Percentiles rank a stretch among this genome's conserved stretches.
phyloP scores from a whole-genome alignment of 2,888 invertebrate species.

The Lysandra coridon region DNA sequence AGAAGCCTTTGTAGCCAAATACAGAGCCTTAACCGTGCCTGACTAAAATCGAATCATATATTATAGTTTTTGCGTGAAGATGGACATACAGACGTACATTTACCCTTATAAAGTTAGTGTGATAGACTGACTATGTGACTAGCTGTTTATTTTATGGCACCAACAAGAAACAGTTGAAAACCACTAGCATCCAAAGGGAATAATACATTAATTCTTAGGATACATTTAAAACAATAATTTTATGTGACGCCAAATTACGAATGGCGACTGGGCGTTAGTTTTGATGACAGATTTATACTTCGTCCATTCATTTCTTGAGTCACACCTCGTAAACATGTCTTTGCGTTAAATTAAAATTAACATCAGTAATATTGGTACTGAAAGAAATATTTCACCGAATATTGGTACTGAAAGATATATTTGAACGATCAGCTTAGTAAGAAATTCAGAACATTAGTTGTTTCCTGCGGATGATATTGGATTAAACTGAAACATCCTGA shows the following conservation, averaged over 20 bases:
- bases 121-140: too few relatives aligned
- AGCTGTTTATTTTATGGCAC: not conserved
- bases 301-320: conserved; percentile 70
- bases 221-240: conserved; percentile 46
- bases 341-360: conserved; percentile 68
- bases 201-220: not conserved
- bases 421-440: not conserved
- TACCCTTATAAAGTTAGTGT: too few relatives aligned
- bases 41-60: too few relatives aligned
- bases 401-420: not conserved
- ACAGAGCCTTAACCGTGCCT: too few relatives aligned
- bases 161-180: not conserved
- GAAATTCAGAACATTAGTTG: not conserved
- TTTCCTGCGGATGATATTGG: not conserved
- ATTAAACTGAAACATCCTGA: not conserved
- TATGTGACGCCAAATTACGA: conserved; percentile 69
- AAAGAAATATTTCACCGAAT: conserved; percentile 42
- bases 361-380: conserved; percentile 55
- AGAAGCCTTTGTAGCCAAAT: too few relatives aligned
- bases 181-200: not conserved
- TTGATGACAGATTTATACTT: conserved; percentile 71
- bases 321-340: conserved; percentile 74
- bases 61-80: too few relatives aligned
- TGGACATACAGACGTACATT: too few relatives aligned
- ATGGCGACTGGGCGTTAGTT: conserved; percentile 71